phyloP scores from a whole-genome alignment of 2,797 vertebrate genomes.

The Xyrichtys novacula region DNA sequence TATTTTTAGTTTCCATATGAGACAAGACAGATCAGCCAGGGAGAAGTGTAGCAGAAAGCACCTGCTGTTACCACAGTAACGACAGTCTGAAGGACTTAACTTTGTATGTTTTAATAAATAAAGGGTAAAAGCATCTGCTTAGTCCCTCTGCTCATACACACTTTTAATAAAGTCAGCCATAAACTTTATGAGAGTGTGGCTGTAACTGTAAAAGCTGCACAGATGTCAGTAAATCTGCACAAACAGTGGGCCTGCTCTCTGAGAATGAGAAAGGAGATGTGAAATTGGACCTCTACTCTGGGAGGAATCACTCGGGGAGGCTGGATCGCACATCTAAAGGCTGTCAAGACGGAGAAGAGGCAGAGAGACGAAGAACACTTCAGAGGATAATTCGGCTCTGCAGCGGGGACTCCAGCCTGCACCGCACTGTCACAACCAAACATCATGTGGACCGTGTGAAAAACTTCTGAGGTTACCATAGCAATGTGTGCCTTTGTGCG shows the following conservation, averaged over 20 bases:
- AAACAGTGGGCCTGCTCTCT: slow-evolving; percentile 36
- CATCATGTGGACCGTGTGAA: slow-evolving; percentile 76
- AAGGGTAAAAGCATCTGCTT: neutral
- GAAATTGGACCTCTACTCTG: slow-evolving; percentile 53
- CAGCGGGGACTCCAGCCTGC: slow-evolving; percentile 52
- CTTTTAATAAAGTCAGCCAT: neutral
- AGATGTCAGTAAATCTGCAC: slow-evolving; percentile 42
- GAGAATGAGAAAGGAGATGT: slow-evolving; percentile 48
- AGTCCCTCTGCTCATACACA: neutral
- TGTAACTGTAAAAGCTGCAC: slow-evolving; percentile 15
- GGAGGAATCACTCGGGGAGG: slow-evolving; percentile 40
- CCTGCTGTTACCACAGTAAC: neutral
- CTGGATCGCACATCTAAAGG: slow-evolving; percentile 54
- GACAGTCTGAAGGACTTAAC: neutral
- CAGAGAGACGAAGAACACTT: slow-evolving; percentile 56
- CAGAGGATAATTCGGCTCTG: slow-evolving; percentile 61
- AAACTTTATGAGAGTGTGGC: slow-evolving; percentile 1
- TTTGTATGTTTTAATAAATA: neutral
- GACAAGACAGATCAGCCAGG: neutral
- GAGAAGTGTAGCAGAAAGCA: neutral
- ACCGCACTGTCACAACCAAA: slow-evolving; percentile 64
- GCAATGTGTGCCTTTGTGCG: slow-evolving; percentile 59
- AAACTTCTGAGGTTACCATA: slow-evolving; percentile 79
- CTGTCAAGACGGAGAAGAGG: slow-evolving; percentile 49
- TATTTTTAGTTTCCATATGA: no score